phyloP scores from a whole-genome alignment of 2,888 invertebrate species.

The Phengaris arion region DNA sequence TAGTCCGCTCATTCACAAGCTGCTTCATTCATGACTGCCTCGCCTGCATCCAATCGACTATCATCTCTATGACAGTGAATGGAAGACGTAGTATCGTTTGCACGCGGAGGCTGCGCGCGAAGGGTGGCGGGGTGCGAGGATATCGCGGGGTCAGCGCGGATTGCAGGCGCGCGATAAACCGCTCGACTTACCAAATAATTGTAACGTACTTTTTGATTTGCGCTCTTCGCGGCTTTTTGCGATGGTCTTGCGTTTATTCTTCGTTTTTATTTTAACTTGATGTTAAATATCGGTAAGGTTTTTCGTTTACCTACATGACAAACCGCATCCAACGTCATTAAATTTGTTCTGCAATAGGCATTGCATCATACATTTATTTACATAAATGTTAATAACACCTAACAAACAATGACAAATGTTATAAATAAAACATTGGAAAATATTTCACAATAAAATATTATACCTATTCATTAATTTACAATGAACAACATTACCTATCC shows the following conservation, averaged over 20 bases:
- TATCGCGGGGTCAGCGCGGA: conserved; percentile 78
- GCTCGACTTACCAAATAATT: conserved; percentile 47
- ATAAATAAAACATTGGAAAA: background rate
- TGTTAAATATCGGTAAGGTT: background rate
- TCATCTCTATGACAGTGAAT: conserved; percentile 51
- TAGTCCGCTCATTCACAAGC: conserved; percentile 79
- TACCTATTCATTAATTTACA: too few relatives aligned
- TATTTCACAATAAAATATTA: background rate
- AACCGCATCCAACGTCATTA: background rate
- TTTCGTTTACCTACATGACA: background rate
- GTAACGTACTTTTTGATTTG: conserved; percentile 14
- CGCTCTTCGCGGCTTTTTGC: background rate
- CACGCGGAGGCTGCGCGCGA: conserved; percentile 48
- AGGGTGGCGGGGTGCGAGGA: conserved; percentile 73
- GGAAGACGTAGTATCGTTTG: conserved; percentile 47
- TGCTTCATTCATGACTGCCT: conserved; percentile 73
- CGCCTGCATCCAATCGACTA: conserved; percentile 48
- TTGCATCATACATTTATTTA: background rate
- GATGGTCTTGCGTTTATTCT: background rate
- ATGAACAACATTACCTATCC: too few relatives aligned
- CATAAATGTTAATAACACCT: background rate
- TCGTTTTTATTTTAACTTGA: background rate
- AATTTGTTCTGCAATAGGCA: too few relatives aligned
- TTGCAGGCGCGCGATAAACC: conserved; percentile 76
- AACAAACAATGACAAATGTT: background rate